A percentile compares a stretch with the other conserved stretches of the same genome.
Evolutionary conservation across 1,140 invertebrate genomes (phyloP).

Genomic region (Drosophila sturtevanti): DNA sequence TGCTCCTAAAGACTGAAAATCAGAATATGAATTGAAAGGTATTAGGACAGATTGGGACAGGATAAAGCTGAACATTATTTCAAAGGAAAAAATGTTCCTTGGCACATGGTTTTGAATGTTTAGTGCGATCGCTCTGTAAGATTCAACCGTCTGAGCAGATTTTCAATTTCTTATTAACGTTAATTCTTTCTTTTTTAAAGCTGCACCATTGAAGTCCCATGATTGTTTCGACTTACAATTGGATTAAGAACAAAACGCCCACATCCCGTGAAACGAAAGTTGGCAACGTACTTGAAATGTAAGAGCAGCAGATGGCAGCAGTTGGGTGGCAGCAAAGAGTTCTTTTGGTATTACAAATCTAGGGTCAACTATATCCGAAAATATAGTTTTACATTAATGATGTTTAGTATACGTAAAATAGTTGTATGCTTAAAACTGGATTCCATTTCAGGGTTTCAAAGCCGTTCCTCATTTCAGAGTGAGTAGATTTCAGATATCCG

Average conservation of each 20-base stretch:
- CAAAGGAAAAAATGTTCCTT: slow-evolving; percentile 96
- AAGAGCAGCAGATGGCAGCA: slow-evolving; percentile 96
- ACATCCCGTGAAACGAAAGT: slow-evolving; percentile 95
- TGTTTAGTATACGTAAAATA: background rate
- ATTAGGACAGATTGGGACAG: slow-evolving; percentile 93
- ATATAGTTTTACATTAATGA: background rate
- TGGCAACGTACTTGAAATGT: slow-evolving; percentile 96
- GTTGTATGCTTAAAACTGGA: background rate
- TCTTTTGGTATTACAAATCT: background rate
- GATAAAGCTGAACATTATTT: slow-evolving; percentile 97
- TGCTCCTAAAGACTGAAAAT: slow-evolving; percentile 83
- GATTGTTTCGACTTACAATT: slow-evolving; percentile 97
- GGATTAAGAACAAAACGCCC: slow-evolving; percentile 95
- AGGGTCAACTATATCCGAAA: background rate
- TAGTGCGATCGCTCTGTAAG: slow-evolving; percentile 92
- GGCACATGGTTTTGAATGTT: slow-evolving; percentile 96
- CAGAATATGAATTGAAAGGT: slow-evolving; percentile 97
- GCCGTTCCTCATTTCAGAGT: no score
- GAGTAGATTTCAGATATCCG: no score
- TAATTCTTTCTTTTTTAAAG: slow-evolving; percentile 75
- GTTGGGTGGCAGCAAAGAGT: slow-evolving; percentile 86
- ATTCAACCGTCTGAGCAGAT: background rate
- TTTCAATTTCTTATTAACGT: background rate
- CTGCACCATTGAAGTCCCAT: slow-evolving; percentile 91
- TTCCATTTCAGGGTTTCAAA: background rate